phyloP scores from a whole-genome alignment of 2,888 invertebrate genomes.

The Cerceris rybyensis region DNA sequence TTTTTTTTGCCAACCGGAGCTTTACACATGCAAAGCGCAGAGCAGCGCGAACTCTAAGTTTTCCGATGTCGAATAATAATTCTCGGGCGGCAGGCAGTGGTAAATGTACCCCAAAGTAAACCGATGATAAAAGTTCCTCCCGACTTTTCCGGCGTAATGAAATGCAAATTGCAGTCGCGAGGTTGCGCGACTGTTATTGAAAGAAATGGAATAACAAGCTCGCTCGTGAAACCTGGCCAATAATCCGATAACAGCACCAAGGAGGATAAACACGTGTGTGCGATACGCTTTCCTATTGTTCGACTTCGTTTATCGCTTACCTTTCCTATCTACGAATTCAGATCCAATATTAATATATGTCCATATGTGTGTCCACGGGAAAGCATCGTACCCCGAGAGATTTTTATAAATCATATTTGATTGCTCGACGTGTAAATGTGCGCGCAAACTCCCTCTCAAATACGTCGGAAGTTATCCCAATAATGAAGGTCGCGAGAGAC shows the following conservation, averaged over 20 bases:
- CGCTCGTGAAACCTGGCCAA: conserved; percentile 26
- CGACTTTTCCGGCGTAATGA: conserved; percentile 41
- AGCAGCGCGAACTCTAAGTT: conserved; percentile 30
- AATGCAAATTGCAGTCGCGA: conserved; percentile 51
- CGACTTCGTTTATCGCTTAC: not conserved
- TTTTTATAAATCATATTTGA: not conserved
- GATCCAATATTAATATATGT: not conserved
- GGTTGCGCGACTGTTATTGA: conserved; percentile 37
- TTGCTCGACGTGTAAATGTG: not conserved
- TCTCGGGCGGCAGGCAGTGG: conserved; percentile 30
- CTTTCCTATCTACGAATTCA: not conserved
- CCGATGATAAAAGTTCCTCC: conserved; percentile 52
- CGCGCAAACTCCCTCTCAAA: too few relatives aligned
- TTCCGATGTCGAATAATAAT: conserved; percentile 52
- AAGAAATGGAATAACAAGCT: conserved; percentile 49
- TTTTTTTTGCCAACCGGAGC: not conserved
- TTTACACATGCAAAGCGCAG: conserved; percentile 45
- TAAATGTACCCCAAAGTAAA: conserved; percentile 43
- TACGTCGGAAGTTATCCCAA: too few relatives aligned
- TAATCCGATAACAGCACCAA: conserved; percentile 36
- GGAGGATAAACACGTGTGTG: conserved; percentile 26
- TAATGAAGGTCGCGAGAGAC: not conserved
- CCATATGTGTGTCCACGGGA: not conserved
- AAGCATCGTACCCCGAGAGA: not conserved
- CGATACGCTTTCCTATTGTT: not conserved